Conservation (phyloP, 2,797 vertebrate species). For the Enteromius paludinosus region DNA sequence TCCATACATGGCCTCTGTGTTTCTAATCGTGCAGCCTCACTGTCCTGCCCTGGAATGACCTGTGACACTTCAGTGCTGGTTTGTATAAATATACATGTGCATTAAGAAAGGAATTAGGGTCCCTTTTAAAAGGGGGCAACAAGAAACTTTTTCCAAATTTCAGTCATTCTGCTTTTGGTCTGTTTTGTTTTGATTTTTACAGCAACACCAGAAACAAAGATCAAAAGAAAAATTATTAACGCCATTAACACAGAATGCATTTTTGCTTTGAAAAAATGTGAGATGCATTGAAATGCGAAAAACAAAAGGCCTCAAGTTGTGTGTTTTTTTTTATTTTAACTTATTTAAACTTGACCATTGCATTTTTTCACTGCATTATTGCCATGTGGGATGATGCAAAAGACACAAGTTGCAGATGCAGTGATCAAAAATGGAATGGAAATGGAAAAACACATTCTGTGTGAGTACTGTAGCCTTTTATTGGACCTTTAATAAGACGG, state of each 20-base stretch:
- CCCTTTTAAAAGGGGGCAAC: neutral
- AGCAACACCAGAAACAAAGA: neutral
- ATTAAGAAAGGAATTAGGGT: neutral
- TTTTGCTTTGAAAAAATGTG: neutral
- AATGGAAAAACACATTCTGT: neutral
- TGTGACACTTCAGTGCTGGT: constrained; percentile 15
- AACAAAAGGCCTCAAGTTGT: neutral
- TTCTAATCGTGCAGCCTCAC: neutral
- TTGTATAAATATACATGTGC: neutral
- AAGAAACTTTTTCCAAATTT: neutral
- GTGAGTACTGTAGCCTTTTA: neutral
- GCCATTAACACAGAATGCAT: neutral
- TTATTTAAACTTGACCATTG: neutral
- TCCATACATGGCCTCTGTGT: constrained; percentile 20
- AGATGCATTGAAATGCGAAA: neutral
- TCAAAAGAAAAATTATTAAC: neutral
- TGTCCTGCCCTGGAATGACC: constrained; percentile 22
- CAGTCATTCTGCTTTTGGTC: neutral
- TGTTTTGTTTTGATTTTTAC: neutral
- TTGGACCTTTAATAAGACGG: neutral
- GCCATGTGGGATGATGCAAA: too few relatives aligned
- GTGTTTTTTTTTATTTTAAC: neutral
- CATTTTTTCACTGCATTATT: too few relatives aligned
- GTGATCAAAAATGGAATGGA: neutral
- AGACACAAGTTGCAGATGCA: neutral